Evolutionary conservation across 2,113 vertebrate genomes (phyloP).

Genomic region (Recurvirostra avosetta): DNA sequence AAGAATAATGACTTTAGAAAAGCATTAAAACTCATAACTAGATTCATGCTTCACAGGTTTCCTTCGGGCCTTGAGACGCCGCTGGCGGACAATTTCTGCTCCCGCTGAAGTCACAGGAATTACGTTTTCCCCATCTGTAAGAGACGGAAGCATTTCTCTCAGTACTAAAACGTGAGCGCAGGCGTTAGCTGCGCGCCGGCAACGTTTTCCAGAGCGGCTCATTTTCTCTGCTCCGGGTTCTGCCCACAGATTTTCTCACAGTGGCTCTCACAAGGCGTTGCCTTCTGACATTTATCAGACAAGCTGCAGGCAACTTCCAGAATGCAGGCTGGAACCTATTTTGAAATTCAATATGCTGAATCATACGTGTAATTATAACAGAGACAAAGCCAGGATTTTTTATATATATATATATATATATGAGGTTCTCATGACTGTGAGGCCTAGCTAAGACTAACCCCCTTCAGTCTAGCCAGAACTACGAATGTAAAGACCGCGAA

Average conservation of each 20-base stretch:
- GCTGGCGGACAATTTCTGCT: not conserved
- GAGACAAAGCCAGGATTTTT: not conserved
- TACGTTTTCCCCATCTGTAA: too few species aligned
- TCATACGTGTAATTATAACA: not conserved
- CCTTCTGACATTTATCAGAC: not conserved
- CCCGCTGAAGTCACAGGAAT: not conserved
- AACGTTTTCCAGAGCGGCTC: not conserved
- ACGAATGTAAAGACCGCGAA: rapidly evolving
- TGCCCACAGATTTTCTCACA: not conserved
- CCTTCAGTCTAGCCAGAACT: rapidly evolving
- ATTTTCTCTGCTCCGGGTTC: not conserved
- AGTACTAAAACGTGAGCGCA: too few species aligned
- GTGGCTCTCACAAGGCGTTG: not conserved
- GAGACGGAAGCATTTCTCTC: rapidly evolving
- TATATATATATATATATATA: too few species aligned
- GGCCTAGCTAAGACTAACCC: too few species aligned
- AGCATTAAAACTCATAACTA: not conserved
- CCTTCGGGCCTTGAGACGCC: not conserved
- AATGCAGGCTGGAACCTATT: too few species aligned
- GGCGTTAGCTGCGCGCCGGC: not conserved
- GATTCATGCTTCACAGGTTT: not conserved
- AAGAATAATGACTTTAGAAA: not conserved
- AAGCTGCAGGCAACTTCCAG: not conserved
- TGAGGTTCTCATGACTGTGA: too few species aligned
- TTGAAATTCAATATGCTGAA: not conserved